A percentile compares a stretch with the other conserved stretches of the same genome.
These are phyloP conservation scores for Trinorchestia longiramus DNA, from an alignment of 1,140 invertebrate genomes.

Conservation along the genomic window DNA sequence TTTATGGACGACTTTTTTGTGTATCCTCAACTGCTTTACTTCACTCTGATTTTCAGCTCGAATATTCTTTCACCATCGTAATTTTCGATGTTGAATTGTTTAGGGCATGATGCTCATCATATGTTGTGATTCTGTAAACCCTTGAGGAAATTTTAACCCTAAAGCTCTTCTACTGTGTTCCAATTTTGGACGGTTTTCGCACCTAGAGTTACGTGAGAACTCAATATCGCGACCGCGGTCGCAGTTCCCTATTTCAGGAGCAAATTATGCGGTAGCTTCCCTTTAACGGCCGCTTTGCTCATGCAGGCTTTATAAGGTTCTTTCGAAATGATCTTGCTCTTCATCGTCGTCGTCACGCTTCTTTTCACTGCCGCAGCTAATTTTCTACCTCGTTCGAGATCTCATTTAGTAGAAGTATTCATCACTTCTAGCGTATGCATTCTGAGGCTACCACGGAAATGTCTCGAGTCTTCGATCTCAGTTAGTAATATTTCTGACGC, in stretches of 20 bases:
- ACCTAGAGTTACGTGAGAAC: not conserved
- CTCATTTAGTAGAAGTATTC: conserved; percentile 3
- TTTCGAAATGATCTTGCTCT: not conserved
- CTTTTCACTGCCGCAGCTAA: conserved; percentile 42
- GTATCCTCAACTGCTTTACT: no score
- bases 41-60: no score
- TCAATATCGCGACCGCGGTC: conserved; percentile 39
- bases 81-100: not conserved
- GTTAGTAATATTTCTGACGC: not conserved
- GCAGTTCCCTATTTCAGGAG: conserved; percentile 52
- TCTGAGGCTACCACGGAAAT: not conserved
- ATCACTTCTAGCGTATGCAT: not conserved
- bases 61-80: no score
- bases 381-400: conserved; percentile 50
- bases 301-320: conserved; percentile 49
- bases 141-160: not conserved
- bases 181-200: not conserved
- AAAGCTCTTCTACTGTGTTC: not conserved
- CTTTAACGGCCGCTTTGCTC: conserved; percentile 49
- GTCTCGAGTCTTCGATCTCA: not conserved
- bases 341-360: conserved; percentile 11
- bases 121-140: not conserved
- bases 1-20: no score
- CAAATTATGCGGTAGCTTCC: conserved; percentile 53
- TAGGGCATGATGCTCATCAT: not conserved